Conservation (phyloP, 2,888 invertebrate genomes). For the Hirtodrosophila histrioides region DNA sequence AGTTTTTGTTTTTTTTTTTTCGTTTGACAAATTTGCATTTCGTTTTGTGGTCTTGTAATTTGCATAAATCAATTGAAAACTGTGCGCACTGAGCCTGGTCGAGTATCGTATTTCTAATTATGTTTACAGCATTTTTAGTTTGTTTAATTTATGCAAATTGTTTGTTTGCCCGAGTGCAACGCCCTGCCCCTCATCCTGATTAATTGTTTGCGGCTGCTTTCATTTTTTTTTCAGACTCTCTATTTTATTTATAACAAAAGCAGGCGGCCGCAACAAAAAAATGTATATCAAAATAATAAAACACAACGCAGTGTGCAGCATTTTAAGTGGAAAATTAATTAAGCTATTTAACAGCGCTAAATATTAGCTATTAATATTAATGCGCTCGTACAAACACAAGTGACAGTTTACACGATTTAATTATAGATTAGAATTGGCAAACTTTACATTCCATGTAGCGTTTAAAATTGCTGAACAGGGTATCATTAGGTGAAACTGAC, state of each 20-base stretch:
- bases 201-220: conserved; percentile 50
- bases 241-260: conserved; percentile 3
- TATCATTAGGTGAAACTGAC: no score
- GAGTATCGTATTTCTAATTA: conserved; percentile 75
- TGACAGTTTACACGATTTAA: conserved; percentile 69
- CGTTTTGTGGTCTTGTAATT: conserved; percentile 67
- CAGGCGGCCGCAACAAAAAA: conserved; percentile 1
- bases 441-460: conserved; percentile 4
- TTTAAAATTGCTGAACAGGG: no score
- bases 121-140: conserved; percentile 67
- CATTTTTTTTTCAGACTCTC: conserved; percentile 9
- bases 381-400: conserved; percentile 53
- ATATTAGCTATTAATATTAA: conserved; percentile 77
- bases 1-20: conserved; percentile 2
- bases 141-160: conserved; percentile 69
- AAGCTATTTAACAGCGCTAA: conserved; percentile 63
- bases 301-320: conserved; percentile 38
- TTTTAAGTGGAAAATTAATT: conserved; percentile 75
- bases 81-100: conserved; percentile 3
- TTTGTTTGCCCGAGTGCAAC: conserved; percentile 29
- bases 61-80: conserved; percentile 76
- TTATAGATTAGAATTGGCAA: conserved; percentile 66
- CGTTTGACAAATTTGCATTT: conserved; percentile 59
- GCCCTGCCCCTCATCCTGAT: conserved; percentile 28
- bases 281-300: background rate